These are phyloP conservation scores for Holacanthella duospinosa DNA, from an alignment of 2,888 invertebrate genomes.

Conservation along the genomic window DNA sequence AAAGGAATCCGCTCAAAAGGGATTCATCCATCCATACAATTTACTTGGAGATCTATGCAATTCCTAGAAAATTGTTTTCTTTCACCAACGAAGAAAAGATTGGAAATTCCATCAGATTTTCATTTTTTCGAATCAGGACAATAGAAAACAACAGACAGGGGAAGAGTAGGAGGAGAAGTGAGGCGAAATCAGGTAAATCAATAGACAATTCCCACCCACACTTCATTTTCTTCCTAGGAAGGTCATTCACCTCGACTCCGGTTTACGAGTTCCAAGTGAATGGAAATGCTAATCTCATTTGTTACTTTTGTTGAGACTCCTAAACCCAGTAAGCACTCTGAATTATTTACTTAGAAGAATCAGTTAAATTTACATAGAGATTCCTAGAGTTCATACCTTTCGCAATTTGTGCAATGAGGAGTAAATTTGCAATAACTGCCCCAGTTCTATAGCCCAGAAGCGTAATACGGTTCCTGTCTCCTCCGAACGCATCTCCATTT, in stretches of 20 bases:
- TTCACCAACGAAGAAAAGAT: background rate
- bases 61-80: background rate
- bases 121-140: too few species aligned
- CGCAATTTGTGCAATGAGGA: constrained; percentile 88
- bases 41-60: background rate
- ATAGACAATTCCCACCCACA: too few species aligned
- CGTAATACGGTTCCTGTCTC: constrained; percentile 84
- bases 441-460: constrained; percentile 94
- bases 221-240: too few species aligned
- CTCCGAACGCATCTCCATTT: constrained; percentile 89
- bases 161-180: too few species aligned
- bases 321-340: too few species aligned
- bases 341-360: too few species aligned
- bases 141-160: too few species aligned
- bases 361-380: constrained; percentile 5
- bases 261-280: too few species aligned
- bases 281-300: too few species aligned
- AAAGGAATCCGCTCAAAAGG: background rate
- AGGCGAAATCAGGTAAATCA: too few species aligned
- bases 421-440: constrained; percentile 88
- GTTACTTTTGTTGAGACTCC: too few species aligned
- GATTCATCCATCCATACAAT: background rate
- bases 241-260: too few species aligned
- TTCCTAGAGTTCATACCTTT: constrained; percentile 78
- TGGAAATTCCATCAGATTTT: background rate